Evolutionary conservation across 1,140 invertebrate species (phyloP), one percentile per base, ranked within the genome.

Genomic region (Bathynomus jamesi): DNA sequence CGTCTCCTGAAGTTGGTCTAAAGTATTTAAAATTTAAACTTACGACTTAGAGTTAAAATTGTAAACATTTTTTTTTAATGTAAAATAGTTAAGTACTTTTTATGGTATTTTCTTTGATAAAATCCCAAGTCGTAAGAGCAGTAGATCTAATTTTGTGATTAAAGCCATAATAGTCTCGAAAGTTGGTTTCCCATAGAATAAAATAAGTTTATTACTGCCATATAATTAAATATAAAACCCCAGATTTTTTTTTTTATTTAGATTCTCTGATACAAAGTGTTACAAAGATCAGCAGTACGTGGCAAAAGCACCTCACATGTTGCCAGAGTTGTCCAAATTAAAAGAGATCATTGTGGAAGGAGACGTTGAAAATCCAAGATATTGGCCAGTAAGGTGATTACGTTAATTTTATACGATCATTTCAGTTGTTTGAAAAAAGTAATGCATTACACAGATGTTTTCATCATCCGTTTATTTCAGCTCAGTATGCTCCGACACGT

Each of bases 321-420:
- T 76, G 10, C 75, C 75, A 1, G 71, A 72, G 30, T 64, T 76
- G 24, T 73, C 71, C 53, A 76, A 76, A 65, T 64, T 76, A 30
- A 61, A 60, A 24, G 63, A 76, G 61, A 64, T 76, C 32, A 60
- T 68, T 28, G 72, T 76, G n/a, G 75, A 76, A 61, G 71, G 64
- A 64, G 31, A 76, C 21, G 28, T 31, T 11, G 30, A n/a, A 21
- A 70, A 64, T 31, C 60, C 69, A 31, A 66, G 75, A 21, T 76
- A 73, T 46, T 76, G 75, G 75, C 71, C 75, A 24, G 68, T 76
- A n/a, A 72, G 74, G 74, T 76, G n/a, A n/a, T n/a, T 40, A 11
- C 27, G 10, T 64, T n/a, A 10, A 64, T 11, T 24, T 11, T n/a
- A 10, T 64, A 11, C 24, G 10, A 10, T n/a, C 24, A n/a, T 24